A percentile compares a stretch with the other conserved stretches of the same genome.
Evolutionary conservation across 2,888 invertebrate genomes (phyloP).

Genomic region (Hirtodrosophila alboralis): DNA sequence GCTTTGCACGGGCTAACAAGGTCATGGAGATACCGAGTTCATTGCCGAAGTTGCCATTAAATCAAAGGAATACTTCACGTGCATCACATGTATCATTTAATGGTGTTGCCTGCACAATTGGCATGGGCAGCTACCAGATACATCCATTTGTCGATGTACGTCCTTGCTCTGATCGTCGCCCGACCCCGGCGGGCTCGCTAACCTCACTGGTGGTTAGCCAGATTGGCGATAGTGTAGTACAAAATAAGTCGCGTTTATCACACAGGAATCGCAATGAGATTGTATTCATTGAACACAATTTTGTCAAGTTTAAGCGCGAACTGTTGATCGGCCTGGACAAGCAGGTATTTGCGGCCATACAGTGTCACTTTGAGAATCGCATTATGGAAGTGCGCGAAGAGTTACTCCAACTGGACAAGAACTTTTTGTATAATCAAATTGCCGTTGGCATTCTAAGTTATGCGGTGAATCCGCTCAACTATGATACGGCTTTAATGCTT

Average conservation of each 20-base stretch:
- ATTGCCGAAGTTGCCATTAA: neutral
- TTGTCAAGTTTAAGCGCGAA: slow-evolving; percentile 81
- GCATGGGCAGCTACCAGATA: slow-evolving; percentile 80
- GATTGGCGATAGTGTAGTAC: slow-evolving; percentile 59
- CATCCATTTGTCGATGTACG: slow-evolving; percentile 77
- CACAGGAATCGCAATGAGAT: slow-evolving; percentile 70
- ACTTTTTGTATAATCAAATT: slow-evolving; percentile 77
- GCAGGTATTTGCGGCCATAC: slow-evolving; percentile 81
- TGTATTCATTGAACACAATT: slow-evolving; percentile 82
- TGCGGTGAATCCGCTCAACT: slow-evolving; percentile 79
- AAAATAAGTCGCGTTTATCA: slow-evolving; percentile 53
- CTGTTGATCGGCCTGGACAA: slow-evolving; percentile 80
- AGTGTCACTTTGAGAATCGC: slow-evolving; percentile 77
- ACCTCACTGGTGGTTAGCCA: slow-evolving; percentile 78
- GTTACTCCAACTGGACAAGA: slow-evolving; percentile 72
- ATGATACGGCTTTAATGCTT: slow-evolving; percentile 70
- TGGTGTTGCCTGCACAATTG: slow-evolving; percentile 75
- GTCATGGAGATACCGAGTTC: slow-evolving; percentile 44
- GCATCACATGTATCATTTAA: slow-evolving; percentile 79
- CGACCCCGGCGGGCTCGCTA: slow-evolving; percentile 82
- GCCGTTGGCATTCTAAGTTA: slow-evolving; percentile 79
- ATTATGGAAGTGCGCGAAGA: slow-evolving; percentile 76
- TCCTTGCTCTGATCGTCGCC: slow-evolving; percentile 65
- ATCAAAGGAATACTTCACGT: slow-evolving; percentile 33
- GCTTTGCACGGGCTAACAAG: slow-evolving; percentile 55